Base-by-base conservation (phyloP, 2,797 vertebrate species). In the Choloepus didactylus region DNA sequence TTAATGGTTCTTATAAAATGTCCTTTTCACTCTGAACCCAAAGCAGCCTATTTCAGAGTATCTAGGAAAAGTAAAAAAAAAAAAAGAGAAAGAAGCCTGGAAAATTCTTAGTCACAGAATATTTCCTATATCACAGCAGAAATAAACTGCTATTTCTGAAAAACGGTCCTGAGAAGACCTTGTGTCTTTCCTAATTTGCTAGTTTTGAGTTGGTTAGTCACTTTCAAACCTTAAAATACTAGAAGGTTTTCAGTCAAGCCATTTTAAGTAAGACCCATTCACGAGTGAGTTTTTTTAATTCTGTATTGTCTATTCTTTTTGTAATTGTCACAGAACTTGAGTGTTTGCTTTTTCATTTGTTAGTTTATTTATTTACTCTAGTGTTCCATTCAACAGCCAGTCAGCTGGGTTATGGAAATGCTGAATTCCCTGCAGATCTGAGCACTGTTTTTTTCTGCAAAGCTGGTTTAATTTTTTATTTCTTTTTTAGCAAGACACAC, bases 301-400 rank as follows among this genome's bases (percentile, higher is more conserved):
- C 75, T 69, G 54, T 12, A 70, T 70, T 91, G 75, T 87, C 70
- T 90, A 79, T 67, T 31, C 64, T 87, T 73, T 91, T 69, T 85
- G 92, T 92, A 80, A 96, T 94, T 60, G 80, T 60, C 73, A 56
- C 49, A 27, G 82, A 41, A 19, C 38, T 51, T 4, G 49, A 89
- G 75, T 9, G 11, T 92, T 85, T 83, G 59, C 86, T 87, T 79
- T 94, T 64, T 62, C 72, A 5, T 85, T 87, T 81, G 60, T 75
- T 82, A 62, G 87, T 86, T 94, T 93, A 85, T 96, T 95, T 95
- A 76, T 95, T 96, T 83, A 72, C 92, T 95, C 87, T n/a, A 79
- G 91, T 60, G 67, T 60, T 89, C 72, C 60, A 35, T 76, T 79
- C 49, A 46, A 72, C 38, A 85, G 73, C 82, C 69, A 82, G 88